Base-by-base conservation (phyloP, 64 coral and sea anemone genomes). In the Platygyra sinensis region DNA sequence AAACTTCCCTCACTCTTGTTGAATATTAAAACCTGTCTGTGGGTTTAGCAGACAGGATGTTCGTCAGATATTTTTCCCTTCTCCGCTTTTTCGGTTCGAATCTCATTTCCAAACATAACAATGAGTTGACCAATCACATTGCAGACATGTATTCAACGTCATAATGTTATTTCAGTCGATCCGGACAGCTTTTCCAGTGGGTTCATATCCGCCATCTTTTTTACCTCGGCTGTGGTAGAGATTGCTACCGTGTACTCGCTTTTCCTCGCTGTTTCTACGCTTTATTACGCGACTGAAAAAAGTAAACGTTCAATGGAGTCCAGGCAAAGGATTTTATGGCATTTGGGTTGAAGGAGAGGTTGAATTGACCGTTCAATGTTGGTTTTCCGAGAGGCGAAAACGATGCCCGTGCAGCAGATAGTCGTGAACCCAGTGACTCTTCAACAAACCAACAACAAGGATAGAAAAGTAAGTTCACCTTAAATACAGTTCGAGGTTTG, bases 391-490 rank as follows among this genome's bases (percentile, higher is more conserved):
- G 81, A 86, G 46, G 29, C 80, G 79, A 93, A 90, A 77, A 64
- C 60, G 62, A 97, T 97, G 95, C 95, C 95, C 89, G 89, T 97
- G 54, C 95, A 97, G 65, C 95, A 97, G 81, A 97, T 97, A 71
- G 83, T 97, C 20, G 95, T 97, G 6, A 97, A 97, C 74, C 90
- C 95, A 82, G 87, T 62, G 52, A 80, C 88, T 86, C 31, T 74
- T 38, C 91, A 94, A 73, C 94, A 96, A 73, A 97, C 93, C 12
- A 97, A 97, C 61, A 96, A 96, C 62, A 97, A 97, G 77, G 91
- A 67, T 38, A 82, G 79, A 28, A 97, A 97, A 92, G 95, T 97
- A 77, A 96, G 94, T 89, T 72, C 5, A 46, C 30, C 20, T 28
- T 28, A 12, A 24, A 51, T 20, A 28, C n/a, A 69, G 22, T 25